These are phyloP conservation scores for Ancistrus triradiatus DNA, from an alignment of 2,113 vertebrate species.

Conservation along the genomic window DNA sequence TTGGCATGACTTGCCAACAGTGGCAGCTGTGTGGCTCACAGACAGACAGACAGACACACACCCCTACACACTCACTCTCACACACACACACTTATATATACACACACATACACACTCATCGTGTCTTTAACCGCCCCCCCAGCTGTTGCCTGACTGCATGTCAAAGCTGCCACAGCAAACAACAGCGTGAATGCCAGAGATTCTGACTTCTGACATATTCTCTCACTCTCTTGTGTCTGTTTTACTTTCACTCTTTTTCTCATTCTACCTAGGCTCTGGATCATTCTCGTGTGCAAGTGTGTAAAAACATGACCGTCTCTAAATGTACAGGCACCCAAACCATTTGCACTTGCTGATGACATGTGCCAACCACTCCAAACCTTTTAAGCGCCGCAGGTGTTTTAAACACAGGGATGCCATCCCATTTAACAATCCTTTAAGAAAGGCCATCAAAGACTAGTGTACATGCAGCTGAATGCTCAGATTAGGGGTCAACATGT, in stretches of 20 bases:
- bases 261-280: neutral
- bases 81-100: constrained; percentile 19
- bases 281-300: neutral
- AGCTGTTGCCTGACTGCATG: constrained; percentile 42
- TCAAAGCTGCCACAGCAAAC: constrained; percentile 38
- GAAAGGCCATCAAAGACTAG: constrained; percentile 14
- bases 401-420: constrained; percentile 24
- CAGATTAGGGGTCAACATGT: neutral
- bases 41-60: constrained; percentile 32
- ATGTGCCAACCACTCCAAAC: constrained; percentile 23
- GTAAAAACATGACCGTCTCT: neutral
- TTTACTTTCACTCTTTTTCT: neutral
- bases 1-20: constrained; percentile 34
- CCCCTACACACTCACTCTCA: constrained; percentile 19
- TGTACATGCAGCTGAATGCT: constrained; percentile 2
- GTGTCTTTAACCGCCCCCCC: constrained; percentile 30
- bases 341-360: constrained; percentile 32
- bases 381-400: constrained; percentile 13
- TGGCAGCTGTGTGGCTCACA: constrained; percentile 39
- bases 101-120: constrained; percentile 22
- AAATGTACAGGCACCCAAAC: constrained; percentile 21
- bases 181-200: constrained; percentile 37
- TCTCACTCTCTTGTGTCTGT: neutral
- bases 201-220: constrained; percentile 36
- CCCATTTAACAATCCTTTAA: constrained; percentile 6